Evolutionary conservation across 2,113 vertebrate genomes (phyloP), one percentile per base, ranked within the genome.

Genomic region (Paraplagusia blochii): DNA sequence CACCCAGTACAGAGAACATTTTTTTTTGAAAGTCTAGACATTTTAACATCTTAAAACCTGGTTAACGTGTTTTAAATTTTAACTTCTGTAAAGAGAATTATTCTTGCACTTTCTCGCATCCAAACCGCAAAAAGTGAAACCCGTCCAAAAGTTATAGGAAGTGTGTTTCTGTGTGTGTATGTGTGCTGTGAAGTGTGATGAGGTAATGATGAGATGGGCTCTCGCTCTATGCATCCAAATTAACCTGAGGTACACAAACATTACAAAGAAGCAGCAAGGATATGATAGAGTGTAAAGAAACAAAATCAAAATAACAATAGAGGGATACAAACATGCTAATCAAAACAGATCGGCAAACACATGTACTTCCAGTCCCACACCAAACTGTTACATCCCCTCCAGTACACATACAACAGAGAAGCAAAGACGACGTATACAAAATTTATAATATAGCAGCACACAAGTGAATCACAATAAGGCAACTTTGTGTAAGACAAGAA

Each of bases 391-490:
- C 85, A 87, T 88, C 91, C 91, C 93, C 90, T 92, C 93, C 86
- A 88, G 87, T 86, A 93, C 90, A 82, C 86, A 67, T 85, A 92
- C 85, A 88, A 88, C 69, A 40, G 78, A 80, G 72, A 74, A 79
- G 72, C 65, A 61, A 64, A 64, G 69, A 85, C 72, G 66, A 86
- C 74, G 80, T 80, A 70, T 66, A 93, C 90, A 92, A 92, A 88
- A 90, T 90, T 93, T 92, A 93, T 92, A 92, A 95, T 92, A 94
- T 95, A 97, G 96, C 95, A 97, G 95, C 96, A 97, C 93, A 97
- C 92, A 90, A 81, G 93, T 94, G 92, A 94, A 95, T 92, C 92
- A 94, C 91, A 94, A 92, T 91, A 93, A 93, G 88, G 92, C 91
- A 93, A 93, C 89, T 82, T 92, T 93, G 92, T 93, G 91, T 92